Percentiles rank a stretch among this genome's conserved stretches.
phyloP scores from a whole-genome alignment of 1,140 invertebrate species.

The Caenorhabditis tropicalis region DNA sequence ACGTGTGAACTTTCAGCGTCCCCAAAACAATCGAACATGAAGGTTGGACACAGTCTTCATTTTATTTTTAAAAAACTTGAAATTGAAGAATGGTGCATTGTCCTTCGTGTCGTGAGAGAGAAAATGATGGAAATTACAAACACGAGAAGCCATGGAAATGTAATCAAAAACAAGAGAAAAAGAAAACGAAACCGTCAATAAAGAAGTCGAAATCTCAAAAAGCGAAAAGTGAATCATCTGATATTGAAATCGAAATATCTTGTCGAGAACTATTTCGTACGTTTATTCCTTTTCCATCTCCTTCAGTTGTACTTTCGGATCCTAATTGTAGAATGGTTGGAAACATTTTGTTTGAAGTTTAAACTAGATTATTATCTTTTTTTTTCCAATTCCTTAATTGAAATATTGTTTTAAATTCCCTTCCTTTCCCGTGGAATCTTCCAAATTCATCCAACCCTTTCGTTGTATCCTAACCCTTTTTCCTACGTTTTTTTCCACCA shows the following conservation, averaged over 20 bases:
- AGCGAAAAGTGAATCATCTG: background rate
- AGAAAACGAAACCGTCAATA: background rate
- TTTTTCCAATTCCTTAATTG: background rate
- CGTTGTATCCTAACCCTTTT: conserved; percentile 3
- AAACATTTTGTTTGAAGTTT: too few species aligned
- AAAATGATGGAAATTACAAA: background rate
- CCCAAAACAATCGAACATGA: too few species aligned
- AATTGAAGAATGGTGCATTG: background rate
- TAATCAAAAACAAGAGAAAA: background rate
- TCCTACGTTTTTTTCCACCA: background rate
- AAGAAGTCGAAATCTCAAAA: background rate
- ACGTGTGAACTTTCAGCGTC: too few species aligned
- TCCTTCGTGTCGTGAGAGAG: background rate
- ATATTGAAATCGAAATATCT: background rate
- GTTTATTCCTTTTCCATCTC: background rate
- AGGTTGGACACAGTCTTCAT: too few species aligned
- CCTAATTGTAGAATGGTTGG: too few species aligned
- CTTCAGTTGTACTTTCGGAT: too few species aligned
- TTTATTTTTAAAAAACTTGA: too few species aligned
- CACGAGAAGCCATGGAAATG: background rate
- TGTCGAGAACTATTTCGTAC: background rate
- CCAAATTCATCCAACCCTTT: background rate
- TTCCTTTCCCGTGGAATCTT: too few species aligned
- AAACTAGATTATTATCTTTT: background rate
- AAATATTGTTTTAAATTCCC: too few species aligned